A percentile compares a stretch with the other conserved stretches of the same genome.
These are phyloP conservation scores for Pomatostomus ruficeps DNA, from an alignment of 2,113 vertebrate species.

Conservation along the genomic window DNA sequence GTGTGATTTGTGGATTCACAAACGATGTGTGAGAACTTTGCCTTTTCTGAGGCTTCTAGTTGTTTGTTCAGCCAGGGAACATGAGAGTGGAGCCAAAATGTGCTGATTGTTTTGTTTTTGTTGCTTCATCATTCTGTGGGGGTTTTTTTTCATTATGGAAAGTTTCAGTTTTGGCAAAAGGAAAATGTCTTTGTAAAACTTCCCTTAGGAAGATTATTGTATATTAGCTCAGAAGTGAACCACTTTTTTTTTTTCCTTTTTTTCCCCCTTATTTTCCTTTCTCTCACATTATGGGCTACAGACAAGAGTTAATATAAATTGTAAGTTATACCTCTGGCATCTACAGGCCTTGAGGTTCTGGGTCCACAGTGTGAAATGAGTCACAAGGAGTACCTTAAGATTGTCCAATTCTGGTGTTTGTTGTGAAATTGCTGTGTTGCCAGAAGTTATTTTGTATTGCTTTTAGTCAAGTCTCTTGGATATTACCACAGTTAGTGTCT, in stretches of 20 bases:
- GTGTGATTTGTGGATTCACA: neutral
- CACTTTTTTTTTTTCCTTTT: neutral
- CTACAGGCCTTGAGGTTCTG: neutral
- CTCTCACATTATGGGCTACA: neutral
- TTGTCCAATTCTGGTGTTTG: neutral
- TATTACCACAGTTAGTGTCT: neutral
- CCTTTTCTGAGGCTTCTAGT: neutral
- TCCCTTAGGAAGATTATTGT: neutral
- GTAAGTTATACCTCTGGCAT: neutral
- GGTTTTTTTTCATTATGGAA: neutral
- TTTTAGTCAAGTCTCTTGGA: neutral
- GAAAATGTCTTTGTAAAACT: neutral
- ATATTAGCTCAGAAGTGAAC: neutral
- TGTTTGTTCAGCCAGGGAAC: neutral
- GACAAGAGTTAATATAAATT: neutral
- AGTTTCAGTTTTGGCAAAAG: neutral
- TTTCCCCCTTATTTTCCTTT: fast-evolving
- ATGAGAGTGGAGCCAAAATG: neutral
- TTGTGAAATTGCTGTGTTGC: neutral
- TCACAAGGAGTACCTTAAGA: neutral
- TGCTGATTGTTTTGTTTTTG: neutral
- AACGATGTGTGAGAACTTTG: neutral
- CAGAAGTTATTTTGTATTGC: neutral
- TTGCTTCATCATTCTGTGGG: neutral
- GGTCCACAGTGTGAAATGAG: neutral